These are phyloP conservation scores for Microcaecilia unicolor DNA, from an alignment of 2,797 vertebrate species.

Conservation along the genomic window DNA sequence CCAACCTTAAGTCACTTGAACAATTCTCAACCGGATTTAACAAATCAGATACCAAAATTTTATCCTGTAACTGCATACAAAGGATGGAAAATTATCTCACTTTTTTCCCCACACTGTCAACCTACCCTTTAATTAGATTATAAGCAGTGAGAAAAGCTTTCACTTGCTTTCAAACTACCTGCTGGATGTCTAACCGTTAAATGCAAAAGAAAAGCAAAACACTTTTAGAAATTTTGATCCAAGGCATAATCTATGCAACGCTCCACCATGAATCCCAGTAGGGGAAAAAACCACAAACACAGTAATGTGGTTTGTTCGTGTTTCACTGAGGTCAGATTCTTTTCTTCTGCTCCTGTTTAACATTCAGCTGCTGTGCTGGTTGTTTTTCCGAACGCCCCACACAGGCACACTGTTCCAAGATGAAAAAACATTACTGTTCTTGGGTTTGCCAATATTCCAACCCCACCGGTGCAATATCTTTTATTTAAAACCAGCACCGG, in stretches of 20 bases:
- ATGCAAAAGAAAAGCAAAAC: background rate
- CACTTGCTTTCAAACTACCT: background rate
- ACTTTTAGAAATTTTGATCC: no score
- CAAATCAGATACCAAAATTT: no score
- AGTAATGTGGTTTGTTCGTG: background rate
- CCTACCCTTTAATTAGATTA: no score
- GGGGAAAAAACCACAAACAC: background rate
- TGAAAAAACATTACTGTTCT: background rate
- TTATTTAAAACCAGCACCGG: background rate
- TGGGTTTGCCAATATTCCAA: background rate
- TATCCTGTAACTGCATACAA: no score
- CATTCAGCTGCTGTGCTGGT: background rate
- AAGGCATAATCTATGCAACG: background rate
- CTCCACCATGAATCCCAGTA: background rate
- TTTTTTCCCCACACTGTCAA: background rate
- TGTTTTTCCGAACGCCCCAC: background rate
- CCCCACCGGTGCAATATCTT: background rate
- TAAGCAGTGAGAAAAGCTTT: background rate
- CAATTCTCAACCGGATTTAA: no score
- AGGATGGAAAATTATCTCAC: background rate
- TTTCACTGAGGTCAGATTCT: background rate
- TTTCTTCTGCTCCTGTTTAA: background rate
- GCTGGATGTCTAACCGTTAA: background rate
- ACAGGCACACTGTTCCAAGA: background rate
- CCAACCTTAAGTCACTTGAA: no score